A percentile compares a stretch with the other conserved stretches of the same genome.
These are phyloP conservation scores for Zenarchopterus dispar DNA, from an alignment of 2,797 vertebrate genomes.

Conservation along the genomic window DNA sequence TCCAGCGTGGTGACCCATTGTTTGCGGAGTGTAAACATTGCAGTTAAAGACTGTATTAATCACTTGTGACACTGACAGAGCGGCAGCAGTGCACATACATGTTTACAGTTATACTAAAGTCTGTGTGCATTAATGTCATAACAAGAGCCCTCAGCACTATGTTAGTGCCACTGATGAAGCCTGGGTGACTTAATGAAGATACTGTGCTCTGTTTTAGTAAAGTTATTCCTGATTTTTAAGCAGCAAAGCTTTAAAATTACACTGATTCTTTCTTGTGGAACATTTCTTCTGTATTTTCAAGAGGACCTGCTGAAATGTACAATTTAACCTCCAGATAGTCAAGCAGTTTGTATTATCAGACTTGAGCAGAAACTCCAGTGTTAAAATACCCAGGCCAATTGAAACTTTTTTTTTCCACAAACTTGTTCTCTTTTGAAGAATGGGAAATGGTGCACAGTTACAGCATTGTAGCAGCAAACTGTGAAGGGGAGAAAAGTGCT, in stretches of 20 bases:
- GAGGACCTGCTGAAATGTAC: too few species aligned
- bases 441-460: background rate
- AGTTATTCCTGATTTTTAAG: too few species aligned
- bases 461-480: background rate
- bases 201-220: background rate
- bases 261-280: too few species aligned
- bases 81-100: conserved; percentile 29
- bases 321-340: too few species aligned
- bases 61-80: conserved; percentile 46
- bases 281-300: too few species aligned
- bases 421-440: background rate
- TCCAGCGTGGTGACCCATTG: conserved; percentile 46
- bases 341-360: too few species aligned
- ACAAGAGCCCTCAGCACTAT: conserved; percentile 53
- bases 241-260: too few species aligned
- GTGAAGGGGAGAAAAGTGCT: background rate
- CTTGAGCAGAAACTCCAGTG: too few species aligned
- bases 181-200: background rate
- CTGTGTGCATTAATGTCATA: conserved; percentile 41
- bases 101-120: conserved; percentile 38
- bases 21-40: conserved; percentile 36
- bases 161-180: conserved; percentile 12
- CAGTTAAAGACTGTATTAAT: conserved; percentile 37
- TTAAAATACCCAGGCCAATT: background rate
- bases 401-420: background rate